These are phyloP conservation scores for Apodemus agrarius DNA, from an alignment of 2,797 vertebrate species.

Conservation along the genomic window DNA sequence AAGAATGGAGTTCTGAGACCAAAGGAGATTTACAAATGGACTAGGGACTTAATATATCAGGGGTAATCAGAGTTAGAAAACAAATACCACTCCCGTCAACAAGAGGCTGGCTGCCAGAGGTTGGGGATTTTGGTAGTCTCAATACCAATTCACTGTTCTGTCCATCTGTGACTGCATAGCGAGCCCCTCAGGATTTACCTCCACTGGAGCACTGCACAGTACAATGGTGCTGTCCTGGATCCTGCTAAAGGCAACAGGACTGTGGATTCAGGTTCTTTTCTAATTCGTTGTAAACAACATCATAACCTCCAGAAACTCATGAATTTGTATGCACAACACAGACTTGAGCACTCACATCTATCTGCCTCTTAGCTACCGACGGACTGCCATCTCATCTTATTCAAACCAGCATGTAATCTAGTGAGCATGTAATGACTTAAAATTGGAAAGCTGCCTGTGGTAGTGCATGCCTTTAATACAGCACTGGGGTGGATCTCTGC, in stretches of 20 bases:
- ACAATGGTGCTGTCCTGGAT: neutral
- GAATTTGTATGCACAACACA: neutral
- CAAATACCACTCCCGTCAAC: neutral
- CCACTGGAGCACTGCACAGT: neutral
- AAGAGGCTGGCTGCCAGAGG: neutral
- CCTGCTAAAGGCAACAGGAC: neutral
- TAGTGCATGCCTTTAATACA: neutral
- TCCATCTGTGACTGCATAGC: neutral
- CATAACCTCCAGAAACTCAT: neutral
- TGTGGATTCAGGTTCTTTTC: neutral
- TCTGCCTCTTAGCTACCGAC: neutral
- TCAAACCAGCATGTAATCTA: slow-evolving; percentile 30
- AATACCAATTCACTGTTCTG: neutral
- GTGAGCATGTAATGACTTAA: slow-evolving; percentile 15
- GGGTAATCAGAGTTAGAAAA: neutral
- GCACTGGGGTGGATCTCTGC: neutral
- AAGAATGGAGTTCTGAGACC: neutral
- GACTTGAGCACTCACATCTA: neutral
- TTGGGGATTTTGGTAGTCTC: neutral
- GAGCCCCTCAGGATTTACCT: slow-evolving; percentile 12
- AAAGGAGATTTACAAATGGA: neutral
- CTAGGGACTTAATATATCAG: neutral
- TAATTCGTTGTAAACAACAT: slow-evolving; percentile 13
- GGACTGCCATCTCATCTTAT: slow-evolving; percentile 23
- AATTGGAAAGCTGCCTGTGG: neutral